Percentiles rank a stretch among this genome's conserved stretches.
Evolutionary conservation across 2,797 vertebrate genomes (phyloP).

Genomic region (Sebastes matsubarae): DNA sequence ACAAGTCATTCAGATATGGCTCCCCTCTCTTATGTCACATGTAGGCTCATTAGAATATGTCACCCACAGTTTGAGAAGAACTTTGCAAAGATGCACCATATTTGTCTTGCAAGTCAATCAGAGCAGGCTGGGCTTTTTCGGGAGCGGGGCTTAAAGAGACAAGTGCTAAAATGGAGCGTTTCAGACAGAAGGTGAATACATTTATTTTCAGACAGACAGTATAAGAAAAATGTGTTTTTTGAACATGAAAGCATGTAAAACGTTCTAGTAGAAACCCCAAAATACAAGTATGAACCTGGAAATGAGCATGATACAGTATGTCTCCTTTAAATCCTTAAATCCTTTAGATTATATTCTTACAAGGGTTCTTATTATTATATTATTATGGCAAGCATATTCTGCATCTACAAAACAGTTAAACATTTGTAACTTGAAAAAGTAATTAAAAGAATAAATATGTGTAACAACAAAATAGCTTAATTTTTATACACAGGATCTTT

Average conservation of each 20-base stretch:
- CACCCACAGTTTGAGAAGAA: too few relatives aligned
- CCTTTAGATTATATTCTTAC: background rate
- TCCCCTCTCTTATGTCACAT: too few relatives aligned
- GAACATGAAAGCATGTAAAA: too few relatives aligned
- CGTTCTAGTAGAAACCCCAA: background rate
- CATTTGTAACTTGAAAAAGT: background rate
- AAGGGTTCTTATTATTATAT: background rate
- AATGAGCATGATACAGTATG: background rate
- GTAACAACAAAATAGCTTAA: background rate
- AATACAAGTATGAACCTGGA: background rate
- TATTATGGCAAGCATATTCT: background rate
- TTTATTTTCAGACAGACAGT: too few relatives aligned
- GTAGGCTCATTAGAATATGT: too few relatives aligned
- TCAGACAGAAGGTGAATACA: too few relatives aligned
- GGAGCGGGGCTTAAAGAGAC: too few relatives aligned
- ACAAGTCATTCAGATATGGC: too few relatives aligned
- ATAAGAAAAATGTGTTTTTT: too few relatives aligned
- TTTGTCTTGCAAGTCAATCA: too few relatives aligned
- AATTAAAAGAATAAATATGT: background rate
- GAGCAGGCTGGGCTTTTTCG: too few relatives aligned
- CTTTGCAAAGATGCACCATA: too few relatives aligned
- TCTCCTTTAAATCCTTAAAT: background rate
- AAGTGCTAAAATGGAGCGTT: rapidly evolving
- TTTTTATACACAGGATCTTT: background rate
- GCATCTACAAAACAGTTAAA: background rate